Evolutionary conservation across 2,797 vertebrate genomes (phyloP), one percentile per base, ranked within the genome.

Genomic region (Tokudaia tokunoshimensis): DNA sequence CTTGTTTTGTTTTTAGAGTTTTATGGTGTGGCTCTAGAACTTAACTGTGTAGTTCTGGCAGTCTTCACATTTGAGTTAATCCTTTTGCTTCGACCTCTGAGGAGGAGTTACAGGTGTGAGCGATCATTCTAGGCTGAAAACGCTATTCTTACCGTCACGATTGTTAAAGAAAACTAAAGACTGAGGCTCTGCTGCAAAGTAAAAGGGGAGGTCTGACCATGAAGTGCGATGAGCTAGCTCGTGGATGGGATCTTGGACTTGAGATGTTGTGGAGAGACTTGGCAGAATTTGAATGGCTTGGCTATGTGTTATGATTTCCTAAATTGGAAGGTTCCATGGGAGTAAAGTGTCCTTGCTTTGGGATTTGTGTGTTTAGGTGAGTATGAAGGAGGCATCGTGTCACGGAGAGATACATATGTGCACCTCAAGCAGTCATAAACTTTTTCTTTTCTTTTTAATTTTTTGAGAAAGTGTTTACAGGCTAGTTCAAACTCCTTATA

Each of bases 231-330:
- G 14, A 93, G 34, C 89, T 95, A 93, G 37, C 93, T 95, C 47
- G 20, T 89, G 41, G 86, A 61, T 79, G 89, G 75, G 80, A 80
- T 90, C 22, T 50, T 94, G 50, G 76, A 94, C 57, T 57, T 74
- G 31, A 89, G 52, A 61, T 19, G 3, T n/a, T 94, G 12, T 74
- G 85, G 90, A 86, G 47, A 90, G 37, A 91, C 86, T 81, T 70
- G 31, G 52, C 70, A 93, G 90, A 93, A 76, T 96, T 93, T 94
- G 75, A 94, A 37, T 87, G 72, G 22, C 26, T 87, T 96, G 84
- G 34, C 19, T 80, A 19, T 89, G 26, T 41, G 72, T 44, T 61
- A 74, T 29, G 26, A 57, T 88, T 86, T 88, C 50, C 52, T 57
- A 41, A 52, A 24, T n/a, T 50, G 63, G 83, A 86, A 70, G 31